phyloP scores from a whole-genome alignment of 2,888 invertebrate species.

The Ctenicera cuprea region DNA sequence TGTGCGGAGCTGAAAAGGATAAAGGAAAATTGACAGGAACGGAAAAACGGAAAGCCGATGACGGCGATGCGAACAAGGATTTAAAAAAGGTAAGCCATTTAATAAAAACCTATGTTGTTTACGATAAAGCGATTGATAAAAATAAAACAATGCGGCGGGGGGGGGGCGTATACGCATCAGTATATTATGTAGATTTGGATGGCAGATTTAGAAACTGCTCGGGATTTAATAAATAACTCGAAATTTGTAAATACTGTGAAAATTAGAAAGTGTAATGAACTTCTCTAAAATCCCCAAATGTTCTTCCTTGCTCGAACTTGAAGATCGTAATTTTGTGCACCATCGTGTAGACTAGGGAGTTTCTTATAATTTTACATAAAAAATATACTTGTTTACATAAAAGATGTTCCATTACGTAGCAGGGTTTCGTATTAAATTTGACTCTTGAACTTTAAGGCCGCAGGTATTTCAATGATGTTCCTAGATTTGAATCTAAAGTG shows the following conservation, averaged over 20 bases:
- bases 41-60: slow-evolving; percentile 90
- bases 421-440: slow-evolving; percentile 37
- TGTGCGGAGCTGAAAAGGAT: slow-evolving; percentile 76
- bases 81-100: slow-evolving; percentile 84
- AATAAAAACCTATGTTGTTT: slow-evolving; percentile 23
- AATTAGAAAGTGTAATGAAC: slow-evolving; percentile 25
- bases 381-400: slow-evolving; percentile 62
- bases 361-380: slow-evolving; percentile 23
- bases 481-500: slow-evolving; percentile 44
- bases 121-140: slow-evolving; percentile 1
- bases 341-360: slow-evolving; percentile 1
- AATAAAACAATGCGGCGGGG: no score
- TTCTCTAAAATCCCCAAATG: background rate
- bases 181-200: no score
- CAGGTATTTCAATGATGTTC: slow-evolving; percentile 43
- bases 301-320: background rate
- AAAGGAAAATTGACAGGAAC: slow-evolving; percentile 80
- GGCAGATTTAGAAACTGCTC: background rate
- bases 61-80: slow-evolving; percentile 87
- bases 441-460: slow-evolving; percentile 36
- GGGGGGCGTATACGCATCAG: no score
- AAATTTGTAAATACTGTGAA: slow-evolving; percentile 4
- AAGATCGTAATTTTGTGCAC: slow-evolving; percentile 11
- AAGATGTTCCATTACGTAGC: slow-evolving; percentile 57
- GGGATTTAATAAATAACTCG: slow-evolving; percentile 11